Percentiles rank a stretch among this genome's conserved stretches.
Evolutionary conservation across 2,113 vertebrate species (phyloP).

Genomic region (Sorex fumeus): DNA sequence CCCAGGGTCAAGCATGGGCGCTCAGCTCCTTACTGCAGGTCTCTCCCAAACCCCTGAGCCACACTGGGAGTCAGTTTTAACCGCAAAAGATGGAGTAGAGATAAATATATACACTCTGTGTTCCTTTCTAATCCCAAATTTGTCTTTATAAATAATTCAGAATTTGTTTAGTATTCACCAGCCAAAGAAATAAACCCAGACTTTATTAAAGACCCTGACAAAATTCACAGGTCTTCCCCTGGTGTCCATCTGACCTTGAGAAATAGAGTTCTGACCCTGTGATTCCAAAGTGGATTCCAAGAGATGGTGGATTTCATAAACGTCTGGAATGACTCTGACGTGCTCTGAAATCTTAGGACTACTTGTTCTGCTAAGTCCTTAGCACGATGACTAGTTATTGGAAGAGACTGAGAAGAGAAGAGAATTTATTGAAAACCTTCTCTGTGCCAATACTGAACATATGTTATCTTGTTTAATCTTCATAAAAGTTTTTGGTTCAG

Average conservation of each 20-base stretch:
- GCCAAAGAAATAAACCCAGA: not conserved
- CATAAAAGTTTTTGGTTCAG: not conserved
- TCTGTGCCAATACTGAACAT: not conserved
- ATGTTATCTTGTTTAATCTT: conserved; percentile 39
- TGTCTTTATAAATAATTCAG: not conserved
- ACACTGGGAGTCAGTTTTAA: conserved; percentile 20
- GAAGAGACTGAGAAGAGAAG: not conserved
- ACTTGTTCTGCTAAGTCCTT: conserved; percentile 8
- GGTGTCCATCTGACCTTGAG: not conserved
- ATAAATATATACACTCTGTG: not conserved
- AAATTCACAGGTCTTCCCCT: not conserved
- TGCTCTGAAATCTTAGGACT: conserved; percentile 5
- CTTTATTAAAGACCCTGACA: not conserved
- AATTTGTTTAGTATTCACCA: not conserved
- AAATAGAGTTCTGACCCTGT: not conserved
- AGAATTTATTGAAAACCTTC: not conserved
- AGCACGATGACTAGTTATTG: not conserved
- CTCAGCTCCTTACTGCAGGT: not conserved
- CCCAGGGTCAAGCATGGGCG: not conserved
- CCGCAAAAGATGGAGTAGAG: not conserved
- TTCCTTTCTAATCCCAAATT: not conserved
- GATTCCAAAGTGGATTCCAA: not conserved
- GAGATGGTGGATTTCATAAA: not conserved
- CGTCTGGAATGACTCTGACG: not conserved
- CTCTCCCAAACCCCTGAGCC: not conserved